Conservation (phyloP, 2,113 vertebrate species). For the Myotis lucifugus region DNA sequence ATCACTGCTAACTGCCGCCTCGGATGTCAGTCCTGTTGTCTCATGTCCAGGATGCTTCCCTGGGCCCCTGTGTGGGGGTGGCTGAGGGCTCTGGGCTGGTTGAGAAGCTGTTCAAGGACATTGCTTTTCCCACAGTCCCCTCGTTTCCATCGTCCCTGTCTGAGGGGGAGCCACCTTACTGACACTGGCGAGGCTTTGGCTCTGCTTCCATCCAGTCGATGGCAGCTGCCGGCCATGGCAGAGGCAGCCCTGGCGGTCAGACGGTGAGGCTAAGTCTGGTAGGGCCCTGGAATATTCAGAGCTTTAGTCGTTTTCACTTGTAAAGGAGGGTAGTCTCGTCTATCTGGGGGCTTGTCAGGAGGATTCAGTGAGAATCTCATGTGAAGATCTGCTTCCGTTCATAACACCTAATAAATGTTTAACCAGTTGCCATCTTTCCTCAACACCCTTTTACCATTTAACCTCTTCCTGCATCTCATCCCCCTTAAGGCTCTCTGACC, state of each 20-base stretch:
- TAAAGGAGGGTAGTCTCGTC: fast-evolving
- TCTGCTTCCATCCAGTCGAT: neutral
- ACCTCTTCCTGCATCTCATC: neutral
- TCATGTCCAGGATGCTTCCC: neutral
- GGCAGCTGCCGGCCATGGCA: neutral
- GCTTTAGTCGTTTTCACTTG: neutral
- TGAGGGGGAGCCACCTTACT: neutral
- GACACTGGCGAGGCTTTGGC: neutral
- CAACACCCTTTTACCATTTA: neutral
- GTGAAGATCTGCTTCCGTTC: neutral
- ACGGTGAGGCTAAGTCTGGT: neutral
- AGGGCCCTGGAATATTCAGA: neutral
- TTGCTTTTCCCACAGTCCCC: neutral
- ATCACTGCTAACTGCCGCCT: neutral
- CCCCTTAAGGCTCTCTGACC: neutral
- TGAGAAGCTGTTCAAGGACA: neutral
- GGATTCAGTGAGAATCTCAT: neutral
- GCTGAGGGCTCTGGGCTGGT: neutral
- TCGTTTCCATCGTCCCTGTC: neutral
- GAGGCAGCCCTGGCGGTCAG: neutral
- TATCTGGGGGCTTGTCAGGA: neutral
- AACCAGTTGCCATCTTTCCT: neutral
- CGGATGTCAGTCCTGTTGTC: too few relatives aligned
- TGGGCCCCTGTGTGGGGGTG: neutral
- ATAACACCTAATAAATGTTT: too few relatives aligned